These are phyloP conservation scores for Lypha dubia DNA, from an alignment of 2,888 invertebrate species.

Conservation along the genomic window DNA sequence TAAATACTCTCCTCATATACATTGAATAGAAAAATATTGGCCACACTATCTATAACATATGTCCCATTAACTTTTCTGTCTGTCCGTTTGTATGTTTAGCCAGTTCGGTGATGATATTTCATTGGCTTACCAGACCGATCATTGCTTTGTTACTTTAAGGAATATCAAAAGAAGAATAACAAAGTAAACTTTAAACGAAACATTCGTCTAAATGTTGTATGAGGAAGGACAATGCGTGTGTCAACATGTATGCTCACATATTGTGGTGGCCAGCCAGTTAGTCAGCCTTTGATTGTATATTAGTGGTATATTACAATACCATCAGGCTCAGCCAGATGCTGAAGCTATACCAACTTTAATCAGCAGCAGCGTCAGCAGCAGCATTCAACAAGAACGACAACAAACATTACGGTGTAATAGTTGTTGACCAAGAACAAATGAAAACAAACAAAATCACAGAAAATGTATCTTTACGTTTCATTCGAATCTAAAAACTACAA, in stretches of 20 bases:
- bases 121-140: constrained; percentile 45
- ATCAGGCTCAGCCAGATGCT: constrained; percentile 55
- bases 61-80: neutral
- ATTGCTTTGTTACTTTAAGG: constrained; percentile 50
- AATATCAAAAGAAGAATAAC: constrained; percentile 17
- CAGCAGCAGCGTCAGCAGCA: constrained; percentile 33
- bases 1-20: neutral
- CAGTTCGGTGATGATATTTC: constrained; percentile 60
- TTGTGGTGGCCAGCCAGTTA: constrained; percentile 41
- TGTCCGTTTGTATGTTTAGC: neutral
- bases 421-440: constrained; percentile 38
- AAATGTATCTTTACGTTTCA: constrained; percentile 40
- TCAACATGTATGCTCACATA: constrained; percentile 11
- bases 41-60: constrained; percentile 11
- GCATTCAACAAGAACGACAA: constrained; percentile 48
- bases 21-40: constrained; percentile 2
- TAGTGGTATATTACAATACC: constrained; percentile 11
- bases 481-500: constrained; percentile 62
- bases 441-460: constrained; percentile 5
- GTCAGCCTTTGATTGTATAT: constrained; percentile 47
- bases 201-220: constrained; percentile 38
- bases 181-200: constrained; percentile 21
- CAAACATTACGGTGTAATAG: constrained; percentile 60
- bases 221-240: constrained; percentile 57
- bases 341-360: constrained; percentile 39